phyloP scores from a whole-genome alignment of 2,113 vertebrate genomes.

The Dromas ardeola region DNA sequence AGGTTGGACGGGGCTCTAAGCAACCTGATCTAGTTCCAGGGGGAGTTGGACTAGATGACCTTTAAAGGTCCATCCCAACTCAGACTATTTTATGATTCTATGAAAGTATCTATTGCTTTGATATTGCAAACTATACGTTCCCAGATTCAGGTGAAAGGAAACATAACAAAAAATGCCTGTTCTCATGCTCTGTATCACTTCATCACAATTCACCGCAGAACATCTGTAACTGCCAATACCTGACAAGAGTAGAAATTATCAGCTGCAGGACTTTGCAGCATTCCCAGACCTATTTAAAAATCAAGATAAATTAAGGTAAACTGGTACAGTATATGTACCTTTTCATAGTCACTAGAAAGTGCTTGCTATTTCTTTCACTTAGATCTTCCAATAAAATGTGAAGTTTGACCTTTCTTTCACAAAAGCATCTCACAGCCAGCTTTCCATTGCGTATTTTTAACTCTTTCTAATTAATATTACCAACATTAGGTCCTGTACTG shows the following conservation, averaged over 20 bases:
- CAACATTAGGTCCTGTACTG: background rate
- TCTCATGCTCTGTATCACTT: background rate
- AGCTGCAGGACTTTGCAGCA: background rate
- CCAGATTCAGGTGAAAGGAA: background rate
- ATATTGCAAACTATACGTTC: background rate
- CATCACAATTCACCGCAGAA: constrained; percentile 5
- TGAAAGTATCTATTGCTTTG: background rate
- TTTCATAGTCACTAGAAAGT: background rate
- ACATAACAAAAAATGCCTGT: background rate
- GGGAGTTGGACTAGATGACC: background rate
- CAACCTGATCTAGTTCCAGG: background rate
- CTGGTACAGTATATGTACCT: background rate
- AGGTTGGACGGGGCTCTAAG: background rate
- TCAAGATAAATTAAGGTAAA: constrained; percentile 40
- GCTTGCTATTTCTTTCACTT: background rate
- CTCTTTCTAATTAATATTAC: background rate
- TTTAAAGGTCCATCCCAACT: background rate
- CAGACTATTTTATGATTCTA: background rate
- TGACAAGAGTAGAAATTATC: constrained; percentile 8
- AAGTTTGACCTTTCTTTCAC: background rate
- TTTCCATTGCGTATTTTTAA: background rate
- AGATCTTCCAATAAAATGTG: background rate
- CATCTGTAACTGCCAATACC: background rate
- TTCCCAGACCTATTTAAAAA: constrained; percentile 52
- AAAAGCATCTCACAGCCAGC: background rate